Evolutionary conservation across 2,113 vertebrate species (phyloP).

Genomic region (Mastomys natalensis): DNA sequence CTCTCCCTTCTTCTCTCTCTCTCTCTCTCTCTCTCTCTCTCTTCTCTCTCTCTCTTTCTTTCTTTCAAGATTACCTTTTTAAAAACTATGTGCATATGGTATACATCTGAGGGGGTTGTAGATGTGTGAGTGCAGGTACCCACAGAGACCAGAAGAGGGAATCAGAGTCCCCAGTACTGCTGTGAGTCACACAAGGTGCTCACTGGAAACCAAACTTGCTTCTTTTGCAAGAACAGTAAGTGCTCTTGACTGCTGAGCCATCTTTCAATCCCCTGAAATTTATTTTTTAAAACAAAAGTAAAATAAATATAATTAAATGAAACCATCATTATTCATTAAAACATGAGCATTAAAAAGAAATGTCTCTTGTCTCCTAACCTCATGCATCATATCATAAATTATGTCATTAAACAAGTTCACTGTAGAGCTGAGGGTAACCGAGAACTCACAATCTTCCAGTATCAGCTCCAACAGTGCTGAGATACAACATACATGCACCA

Average conservation of each 20-base stretch:
- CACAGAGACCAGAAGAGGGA: too few species aligned
- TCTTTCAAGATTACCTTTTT: too few species aligned
- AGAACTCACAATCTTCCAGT: too few species aligned
- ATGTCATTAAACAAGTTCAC: neutral
- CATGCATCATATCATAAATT: neutral
- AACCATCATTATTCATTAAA: constrained; percentile 24
- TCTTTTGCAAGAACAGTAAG: neutral
- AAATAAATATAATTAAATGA: constrained; percentile 37
- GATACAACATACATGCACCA: neutral
- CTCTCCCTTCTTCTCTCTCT: accelerated
- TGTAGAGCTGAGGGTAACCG: neutral
- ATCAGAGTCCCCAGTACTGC: neutral
- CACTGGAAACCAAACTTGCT: neutral
- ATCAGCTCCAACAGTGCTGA: neutral
- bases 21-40: too few species aligned
- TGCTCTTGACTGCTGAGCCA: neutral
- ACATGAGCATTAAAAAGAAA: neutral
- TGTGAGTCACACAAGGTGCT: neutral
- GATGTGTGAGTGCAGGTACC: neutral
- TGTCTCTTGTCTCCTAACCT: neutral
- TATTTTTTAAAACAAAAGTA: neutral
- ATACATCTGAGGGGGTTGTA: neutral
- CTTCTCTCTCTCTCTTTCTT: too few species aligned
- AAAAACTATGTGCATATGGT: too few species aligned
- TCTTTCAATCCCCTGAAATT: neutral